Evolutionary conservation across 2,888 invertebrate species (phyloP).

Genomic region (Portevinia maculata): DNA sequence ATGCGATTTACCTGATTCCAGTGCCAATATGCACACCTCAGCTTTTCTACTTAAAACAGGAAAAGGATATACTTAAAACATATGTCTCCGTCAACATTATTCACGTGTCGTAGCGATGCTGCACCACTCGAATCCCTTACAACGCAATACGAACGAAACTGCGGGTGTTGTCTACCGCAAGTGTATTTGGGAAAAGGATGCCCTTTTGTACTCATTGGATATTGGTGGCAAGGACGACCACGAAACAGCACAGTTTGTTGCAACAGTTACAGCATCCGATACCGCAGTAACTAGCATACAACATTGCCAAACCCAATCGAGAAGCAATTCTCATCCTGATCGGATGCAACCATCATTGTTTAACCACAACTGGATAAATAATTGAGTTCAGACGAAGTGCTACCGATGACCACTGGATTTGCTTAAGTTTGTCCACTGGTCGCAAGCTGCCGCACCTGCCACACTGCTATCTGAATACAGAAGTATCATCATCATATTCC

Average conservation of each 20-base stretch:
- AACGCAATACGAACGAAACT: too few relatives aligned
- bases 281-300: constrained; percentile 56
- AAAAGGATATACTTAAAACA: constrained; percentile 57
- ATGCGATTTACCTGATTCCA: constrained; percentile 68
- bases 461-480: constrained; percentile 10
- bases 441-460: constrained; percentile 36
- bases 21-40: constrained; percentile 18
- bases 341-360: constrained; percentile 67
- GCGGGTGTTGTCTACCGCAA: too few relatives aligned
- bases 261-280: constrained; percentile 64
- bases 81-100: constrained; percentile 60
- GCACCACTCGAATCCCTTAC: too few relatives aligned
- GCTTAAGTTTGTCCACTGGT: constrained; percentile 60
- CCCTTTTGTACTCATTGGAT: constrained; percentile 49
- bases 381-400: constrained; percentile 74
- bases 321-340: constrained; percentile 69
- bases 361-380: constrained; percentile 73
- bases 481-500: constrained; percentile 26
- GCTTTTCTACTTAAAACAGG: constrained; percentile 41
- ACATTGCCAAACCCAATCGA: constrained; percentile 58
- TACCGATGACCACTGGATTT: constrained; percentile 72
- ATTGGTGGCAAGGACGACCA: constrained; percentile 53
- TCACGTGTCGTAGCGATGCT: constrained; percentile 23
- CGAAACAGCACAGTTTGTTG: constrained; percentile 69
- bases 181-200: constrained; percentile 28